Conservation (phyloP, 2,888 invertebrate species). For the Podabrus alpinus region DNA sequence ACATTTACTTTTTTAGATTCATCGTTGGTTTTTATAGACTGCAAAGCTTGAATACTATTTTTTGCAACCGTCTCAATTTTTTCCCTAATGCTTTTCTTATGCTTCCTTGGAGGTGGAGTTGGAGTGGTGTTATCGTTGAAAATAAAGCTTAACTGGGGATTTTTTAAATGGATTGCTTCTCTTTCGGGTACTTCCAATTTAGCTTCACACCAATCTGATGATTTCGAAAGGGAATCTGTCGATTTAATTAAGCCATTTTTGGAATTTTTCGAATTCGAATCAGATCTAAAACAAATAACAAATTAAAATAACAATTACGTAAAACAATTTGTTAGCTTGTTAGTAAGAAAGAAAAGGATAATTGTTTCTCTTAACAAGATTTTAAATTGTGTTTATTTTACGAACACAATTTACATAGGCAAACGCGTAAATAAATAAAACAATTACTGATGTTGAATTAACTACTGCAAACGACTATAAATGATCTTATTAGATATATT, state of each 20-base stretch:
- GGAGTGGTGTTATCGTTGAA: constrained; percentile 49
- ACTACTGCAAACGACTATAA: too few species aligned
- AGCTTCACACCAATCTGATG: constrained; percentile 60
- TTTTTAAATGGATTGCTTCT: constrained; percentile 44
- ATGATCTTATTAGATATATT: too few species aligned
- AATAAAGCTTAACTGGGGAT: constrained; percentile 48
- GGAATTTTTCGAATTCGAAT: constrained; percentile 34
- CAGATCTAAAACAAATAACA: constrained; percentile 38
- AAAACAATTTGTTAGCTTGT: not conserved
- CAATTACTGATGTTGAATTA: too few species aligned
- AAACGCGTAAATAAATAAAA: too few species aligned
- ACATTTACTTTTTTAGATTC: constrained; percentile 12
- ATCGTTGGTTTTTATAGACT: constrained; percentile 38
- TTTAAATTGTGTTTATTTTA: too few species aligned
- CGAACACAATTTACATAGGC: too few species aligned
- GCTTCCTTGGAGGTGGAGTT: constrained; percentile 53
- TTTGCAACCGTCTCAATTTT: constrained; percentile 51
- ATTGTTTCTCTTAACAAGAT: too few species aligned
- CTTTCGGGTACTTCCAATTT: constrained; percentile 58
- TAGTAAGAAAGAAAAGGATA: too few species aligned
- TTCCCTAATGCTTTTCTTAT: constrained; percentile 48
- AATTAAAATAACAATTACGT: not conserved
- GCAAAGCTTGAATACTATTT: constrained; percentile 47
- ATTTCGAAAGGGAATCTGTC: constrained; percentile 42
- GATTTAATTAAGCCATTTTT: constrained; percentile 20